phyloP scores from a whole-genome alignment of 2,888 invertebrate species.

The Drosophila mayaguana region DNA sequence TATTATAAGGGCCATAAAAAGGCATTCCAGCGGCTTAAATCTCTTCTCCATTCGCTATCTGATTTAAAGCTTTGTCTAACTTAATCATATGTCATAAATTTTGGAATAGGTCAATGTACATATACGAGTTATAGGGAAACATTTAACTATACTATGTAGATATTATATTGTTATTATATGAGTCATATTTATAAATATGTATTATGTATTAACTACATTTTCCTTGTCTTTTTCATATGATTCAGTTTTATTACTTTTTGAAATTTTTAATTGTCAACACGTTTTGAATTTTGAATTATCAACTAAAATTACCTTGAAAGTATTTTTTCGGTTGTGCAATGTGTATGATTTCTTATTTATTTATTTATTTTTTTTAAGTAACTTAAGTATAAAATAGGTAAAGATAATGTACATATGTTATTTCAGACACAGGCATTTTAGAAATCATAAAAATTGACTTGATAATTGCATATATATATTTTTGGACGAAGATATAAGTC shows the following conservation, averaged over 20 bases:
- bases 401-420: too few relatives aligned
- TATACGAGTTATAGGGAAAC: not conserved
- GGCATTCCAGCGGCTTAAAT: conserved; percentile 20
- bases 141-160: not conserved
- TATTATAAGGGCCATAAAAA: conserved; percentile 18
- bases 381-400: too few relatives aligned
- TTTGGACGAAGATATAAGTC: too few relatives aligned
- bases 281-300: not conserved
- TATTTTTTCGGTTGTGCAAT: too few relatives aligned
- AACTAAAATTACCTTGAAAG: not conserved
- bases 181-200: not conserved
- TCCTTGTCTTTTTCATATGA: not conserved
- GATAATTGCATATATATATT: not conserved
- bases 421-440: too few relatives aligned
- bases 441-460: not conserved
- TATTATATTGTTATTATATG: not conserved
- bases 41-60: conserved; percentile 28
- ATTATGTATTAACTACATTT: too few relatives aligned
- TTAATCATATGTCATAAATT: not conserved
- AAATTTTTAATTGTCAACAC: not conserved
- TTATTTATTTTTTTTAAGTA: too few relatives aligned
- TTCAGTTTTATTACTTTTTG: not conserved
- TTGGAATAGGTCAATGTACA: not conserved
- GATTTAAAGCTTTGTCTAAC: not conserved
- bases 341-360: too few relatives aligned